Evolutionary conservation across 37 sponge, comb jelly and placozoan species (phyloP).

Genomic region (Ephydatia muelleri): DNA sequence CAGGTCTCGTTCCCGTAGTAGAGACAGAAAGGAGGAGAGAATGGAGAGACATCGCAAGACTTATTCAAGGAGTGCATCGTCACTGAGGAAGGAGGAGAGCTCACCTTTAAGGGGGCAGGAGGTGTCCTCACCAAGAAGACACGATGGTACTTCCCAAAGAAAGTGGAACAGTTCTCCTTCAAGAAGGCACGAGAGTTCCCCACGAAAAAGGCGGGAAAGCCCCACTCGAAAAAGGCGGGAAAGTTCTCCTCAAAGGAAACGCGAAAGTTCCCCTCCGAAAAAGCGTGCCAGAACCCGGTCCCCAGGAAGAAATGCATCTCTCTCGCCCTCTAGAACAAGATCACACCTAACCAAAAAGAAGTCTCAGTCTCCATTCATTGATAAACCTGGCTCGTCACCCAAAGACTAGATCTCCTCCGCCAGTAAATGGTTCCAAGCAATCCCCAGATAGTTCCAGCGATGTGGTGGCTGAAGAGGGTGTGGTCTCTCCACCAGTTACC

Average conservation of each 20-base stretch:
- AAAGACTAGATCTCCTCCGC: background rate
- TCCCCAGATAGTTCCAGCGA: background rate
- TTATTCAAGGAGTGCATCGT: constrained; percentile 8
- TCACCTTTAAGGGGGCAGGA: background rate
- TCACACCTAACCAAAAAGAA: background rate
- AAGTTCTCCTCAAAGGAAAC: constrained; percentile 5
- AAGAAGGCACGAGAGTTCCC: background rate
- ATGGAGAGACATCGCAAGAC: background rate
- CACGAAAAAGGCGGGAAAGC: background rate
- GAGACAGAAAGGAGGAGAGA: background rate
- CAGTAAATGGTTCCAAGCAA: background rate
- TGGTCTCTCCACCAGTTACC: background rate
- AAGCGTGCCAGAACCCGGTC: background rate
- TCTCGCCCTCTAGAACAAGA: background rate
- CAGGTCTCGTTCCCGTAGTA: background rate
- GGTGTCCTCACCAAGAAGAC: background rate
- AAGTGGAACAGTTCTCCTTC: background rate
- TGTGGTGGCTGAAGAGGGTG: background rate
- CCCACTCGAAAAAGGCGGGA: background rate
- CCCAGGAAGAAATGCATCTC: constrained; percentile 4
- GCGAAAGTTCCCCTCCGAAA: background rate
- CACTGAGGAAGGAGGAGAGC: background rate
- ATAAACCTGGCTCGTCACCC: background rate
- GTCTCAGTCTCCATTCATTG: background rate
- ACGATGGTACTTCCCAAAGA: constrained; percentile 1